Conservation (phyloP, 2,888 invertebrate genomes). For the Hirtodrosophila histrioides region DNA sequence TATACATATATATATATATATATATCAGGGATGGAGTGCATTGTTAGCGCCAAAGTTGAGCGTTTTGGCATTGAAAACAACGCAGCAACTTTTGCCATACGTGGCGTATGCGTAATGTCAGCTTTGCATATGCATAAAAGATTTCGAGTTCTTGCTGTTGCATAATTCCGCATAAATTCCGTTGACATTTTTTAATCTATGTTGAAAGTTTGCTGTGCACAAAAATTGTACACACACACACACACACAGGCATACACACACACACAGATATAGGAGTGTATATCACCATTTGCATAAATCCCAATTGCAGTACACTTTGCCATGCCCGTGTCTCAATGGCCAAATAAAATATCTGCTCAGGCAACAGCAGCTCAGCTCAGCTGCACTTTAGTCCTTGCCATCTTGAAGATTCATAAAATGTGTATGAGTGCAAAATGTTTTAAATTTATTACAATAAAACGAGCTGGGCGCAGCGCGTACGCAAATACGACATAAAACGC, state of each 20-base stretch:
- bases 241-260: constrained; percentile 4
- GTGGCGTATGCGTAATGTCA: constrained; percentile 69
- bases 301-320: constrained; percentile 78
- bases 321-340: constrained; percentile 72
- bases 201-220: constrained; percentile 63
- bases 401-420: constrained; percentile 75
- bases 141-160: constrained; percentile 51
- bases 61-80: constrained; percentile 66
- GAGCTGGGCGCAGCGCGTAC: constrained; percentile 60
- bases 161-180: constrained; percentile 76
- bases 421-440: constrained; percentile 80
- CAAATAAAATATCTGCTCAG: constrained; percentile 71
- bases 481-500: constrained; percentile 78
- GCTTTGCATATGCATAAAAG: constrained; percentile 71
- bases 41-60: constrained; percentile 50
- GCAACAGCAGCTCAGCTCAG: constrained; percentile 54
- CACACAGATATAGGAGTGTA: constrained; percentile 34
- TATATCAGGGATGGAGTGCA: not conserved
- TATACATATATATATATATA: too few species aligned
- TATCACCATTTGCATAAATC: constrained; percentile 76
- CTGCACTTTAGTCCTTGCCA: constrained; percentile 66
- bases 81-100: constrained; percentile 42
- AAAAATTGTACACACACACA: constrained; percentile 18
- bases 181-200: constrained; percentile 77
- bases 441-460: constrained; percentile 79